phyloP scores from a whole-genome alignment of 23 tunicate species.

The Trididemnum nubilum region DNA sequence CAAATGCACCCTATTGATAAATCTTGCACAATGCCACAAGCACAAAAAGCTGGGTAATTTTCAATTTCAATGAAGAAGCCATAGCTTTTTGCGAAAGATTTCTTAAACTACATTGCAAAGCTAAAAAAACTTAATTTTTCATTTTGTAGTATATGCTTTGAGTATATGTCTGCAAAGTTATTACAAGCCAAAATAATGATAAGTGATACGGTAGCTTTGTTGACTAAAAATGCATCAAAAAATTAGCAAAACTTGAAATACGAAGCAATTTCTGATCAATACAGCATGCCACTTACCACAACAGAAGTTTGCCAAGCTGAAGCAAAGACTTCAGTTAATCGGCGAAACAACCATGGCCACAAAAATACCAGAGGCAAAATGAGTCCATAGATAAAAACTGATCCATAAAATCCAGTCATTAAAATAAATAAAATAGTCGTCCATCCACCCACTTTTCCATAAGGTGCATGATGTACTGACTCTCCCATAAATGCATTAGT shows the following conservation, averaged over 20 bases:
- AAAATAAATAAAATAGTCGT: conserved; percentile 42
- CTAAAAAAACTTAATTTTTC: background rate
- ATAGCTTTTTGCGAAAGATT: too few relatives aligned
- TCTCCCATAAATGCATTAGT: conserved; percentile 5
- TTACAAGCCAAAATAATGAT: too few relatives aligned
- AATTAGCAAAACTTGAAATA: too few relatives aligned
- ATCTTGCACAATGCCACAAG: too few relatives aligned
- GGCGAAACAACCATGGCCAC: conserved; percentile 94
- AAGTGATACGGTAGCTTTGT: too few relatives aligned
- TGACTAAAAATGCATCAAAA: too few relatives aligned
- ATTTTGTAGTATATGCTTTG: too few relatives aligned
- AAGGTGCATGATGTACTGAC: conserved; percentile 34
- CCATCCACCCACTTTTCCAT: conserved; percentile 42
- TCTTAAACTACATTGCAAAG: background rate
- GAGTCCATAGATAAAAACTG: conserved; percentile 88
- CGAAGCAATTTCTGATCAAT: too few relatives aligned
- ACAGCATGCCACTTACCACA: conserved; percentile 88
- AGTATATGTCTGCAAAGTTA: too few relatives aligned
- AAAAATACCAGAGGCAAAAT: conserved; percentile 70
- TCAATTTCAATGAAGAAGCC: too few relatives aligned
- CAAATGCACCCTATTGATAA: too few relatives aligned
- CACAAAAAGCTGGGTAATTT: too few relatives aligned
- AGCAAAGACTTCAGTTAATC: conserved; percentile 71
- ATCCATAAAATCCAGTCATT: conserved; percentile 69
- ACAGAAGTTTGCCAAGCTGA: conserved; percentile 77